Base-by-base conservation (phyloP, 2,113 vertebrate genomes). In the Corythornis madagascariensis region DNA sequence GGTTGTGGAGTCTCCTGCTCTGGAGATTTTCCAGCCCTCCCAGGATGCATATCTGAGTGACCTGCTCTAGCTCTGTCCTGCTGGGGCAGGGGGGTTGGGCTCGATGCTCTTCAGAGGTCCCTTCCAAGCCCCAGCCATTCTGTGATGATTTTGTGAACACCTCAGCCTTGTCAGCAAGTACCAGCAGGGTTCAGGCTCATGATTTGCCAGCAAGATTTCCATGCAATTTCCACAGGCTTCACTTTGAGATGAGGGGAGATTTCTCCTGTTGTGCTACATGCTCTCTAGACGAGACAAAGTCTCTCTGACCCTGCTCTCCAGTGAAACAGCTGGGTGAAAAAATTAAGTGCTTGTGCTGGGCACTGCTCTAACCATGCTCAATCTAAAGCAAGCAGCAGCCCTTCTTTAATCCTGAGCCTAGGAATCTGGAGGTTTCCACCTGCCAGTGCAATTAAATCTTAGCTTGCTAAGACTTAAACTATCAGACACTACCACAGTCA, bases 281-380 rank as follows among this genome's bases (percentile, higher is more conserved):
- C 42, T 42, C 42, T 6, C 31, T 2, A 4, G 47, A 19, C 0
- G 1, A 29, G 8, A 28, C 15, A n/a, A n/a, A 6, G 61, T 4
- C 6, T 11, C 19, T 87, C 45, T 1, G 18, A 38, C 16, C 66
- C 40, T 35, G 65, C 35, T 77, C 25, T 48, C 63, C n/a, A 72
- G 45, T 2, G 4, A 63, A 74, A 21, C 10, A 19, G 29, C 35
- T 35, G 3, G 19, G 15, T 1, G 22, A 13, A 66, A 14, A 84
- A 56, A 29, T 4, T 2, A 29, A 24, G 22, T 38, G 35, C 35
- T 38, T 38, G 16, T 43, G 14, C 22, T 45, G 31, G 42, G 48
- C 57, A 19, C 35, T 15, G 76, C 40, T 43, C 45, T 14, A 66
- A 38, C n/a, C 42, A 0, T 3, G 33, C 20, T 66, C 26, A 33